These are phyloP conservation scores for Stenoptilia bipunctidactyla DNA, from an alignment of 2,888 invertebrate species.

Conservation along the genomic window DNA sequence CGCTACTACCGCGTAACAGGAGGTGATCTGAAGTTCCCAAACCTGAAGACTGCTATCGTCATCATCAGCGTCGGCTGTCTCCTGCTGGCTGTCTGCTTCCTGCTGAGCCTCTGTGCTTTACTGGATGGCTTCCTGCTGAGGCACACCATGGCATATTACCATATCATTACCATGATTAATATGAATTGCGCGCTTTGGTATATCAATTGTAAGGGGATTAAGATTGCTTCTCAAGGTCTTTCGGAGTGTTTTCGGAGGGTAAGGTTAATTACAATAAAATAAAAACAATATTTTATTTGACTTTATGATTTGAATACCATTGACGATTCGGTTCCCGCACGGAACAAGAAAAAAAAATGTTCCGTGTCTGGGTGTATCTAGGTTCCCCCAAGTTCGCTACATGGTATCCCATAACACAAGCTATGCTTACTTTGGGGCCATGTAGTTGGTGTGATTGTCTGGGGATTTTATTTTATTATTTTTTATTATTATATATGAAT, in stretches of 20 bases:
- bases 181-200: conserved; percentile 82
- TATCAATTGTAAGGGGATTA: conserved; percentile 77
- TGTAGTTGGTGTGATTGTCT: no score
- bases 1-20: conserved; percentile 71
- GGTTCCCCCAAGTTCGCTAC: no score
- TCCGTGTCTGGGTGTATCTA: no score
- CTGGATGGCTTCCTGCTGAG: conserved; percentile 75
- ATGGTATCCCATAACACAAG: no score
- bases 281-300: no score
- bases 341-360: no score
- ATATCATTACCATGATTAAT: conserved; percentile 79
- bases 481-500: conserved; percentile 1
- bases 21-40: conserved; percentile 73
- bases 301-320: no score
- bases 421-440: no score
- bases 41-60: conserved; percentile 71
- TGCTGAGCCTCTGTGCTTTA: conserved; percentile 71
- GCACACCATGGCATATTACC: conserved; percentile 74
- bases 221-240: conserved; percentile 71
- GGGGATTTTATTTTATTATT: no score
- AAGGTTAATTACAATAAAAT: no score
- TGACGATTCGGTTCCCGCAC: no score
- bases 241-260: conserved; percentile 66
- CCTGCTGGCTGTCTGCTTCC: conserved; percentile 70
- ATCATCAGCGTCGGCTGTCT: conserved; percentile 74